These are phyloP conservation scores for Leuctra nigra DNA, from an alignment of 2,888 invertebrate genomes.

Conservation along the genomic window DNA sequence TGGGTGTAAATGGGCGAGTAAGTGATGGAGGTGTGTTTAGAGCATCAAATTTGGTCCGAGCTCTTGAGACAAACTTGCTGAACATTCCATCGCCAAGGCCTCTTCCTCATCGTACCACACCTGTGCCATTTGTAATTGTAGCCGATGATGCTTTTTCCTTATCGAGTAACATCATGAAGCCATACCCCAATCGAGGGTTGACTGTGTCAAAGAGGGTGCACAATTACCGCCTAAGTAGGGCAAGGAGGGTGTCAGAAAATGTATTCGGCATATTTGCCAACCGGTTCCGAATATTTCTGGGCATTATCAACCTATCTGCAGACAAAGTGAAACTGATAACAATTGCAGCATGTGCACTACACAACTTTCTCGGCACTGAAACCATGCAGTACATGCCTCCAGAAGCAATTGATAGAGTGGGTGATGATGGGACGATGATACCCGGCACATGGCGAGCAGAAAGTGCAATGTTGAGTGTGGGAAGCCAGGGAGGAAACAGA, in stretches of 20 bases:
- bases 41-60: background rate
- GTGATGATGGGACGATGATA: background rate
- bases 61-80: background rate
- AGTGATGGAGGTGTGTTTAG: conserved; percentile 17
- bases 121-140: conserved; percentile 37
- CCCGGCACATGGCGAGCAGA: background rate
- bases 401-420: background rate
- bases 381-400: background rate
- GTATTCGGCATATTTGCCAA: background rate
- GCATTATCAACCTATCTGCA: background rate
- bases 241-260: background rate
- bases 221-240: background rate
- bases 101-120: conserved; percentile 26
- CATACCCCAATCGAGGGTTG: background rate
- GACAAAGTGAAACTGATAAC: background rate
- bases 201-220: background rate
- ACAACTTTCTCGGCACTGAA: background rate
- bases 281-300: background rate
- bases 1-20: conserved; percentile 13
- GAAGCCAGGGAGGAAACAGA: background rate
- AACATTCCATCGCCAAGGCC: conserved; percentile 11
- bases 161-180: conserved; percentile 15
- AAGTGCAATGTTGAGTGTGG: background rate
- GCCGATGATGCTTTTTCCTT: conserved; percentile 36
- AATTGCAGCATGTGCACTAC: background rate